A percentile compares a stretch with the other conserved stretches of the same genome.
Evolutionary conservation across 2,113 vertebrate genomes (phyloP).

Genomic region (human (Homo sapiens)): DNA sequence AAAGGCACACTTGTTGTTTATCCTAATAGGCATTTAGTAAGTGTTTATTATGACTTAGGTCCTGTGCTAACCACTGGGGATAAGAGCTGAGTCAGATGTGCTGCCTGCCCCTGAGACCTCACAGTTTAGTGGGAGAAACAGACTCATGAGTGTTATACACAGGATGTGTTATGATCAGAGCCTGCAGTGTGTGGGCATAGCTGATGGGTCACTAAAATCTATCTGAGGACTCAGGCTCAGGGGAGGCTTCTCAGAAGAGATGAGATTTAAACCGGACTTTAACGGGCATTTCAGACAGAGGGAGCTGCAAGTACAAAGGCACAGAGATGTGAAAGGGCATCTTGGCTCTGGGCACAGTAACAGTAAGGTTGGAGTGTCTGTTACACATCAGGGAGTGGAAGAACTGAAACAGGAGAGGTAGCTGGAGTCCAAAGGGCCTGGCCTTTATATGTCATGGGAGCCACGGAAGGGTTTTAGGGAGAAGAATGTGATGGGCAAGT

Average conservation of each 20-base stretch:
- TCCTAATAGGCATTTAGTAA: not conserved
- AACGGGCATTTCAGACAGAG: not conserved
- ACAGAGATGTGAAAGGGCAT: not conserved
- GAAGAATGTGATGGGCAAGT: not conserved
- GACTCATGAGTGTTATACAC: not conserved
- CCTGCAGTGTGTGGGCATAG: not conserved
- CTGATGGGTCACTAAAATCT: not conserved
- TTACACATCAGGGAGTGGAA: not conserved
- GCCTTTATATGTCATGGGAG: not conserved
- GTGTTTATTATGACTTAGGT: conserved; percentile 44
- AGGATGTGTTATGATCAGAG: conserved; percentile 11
- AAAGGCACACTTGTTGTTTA: not conserved
- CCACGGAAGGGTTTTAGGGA: not conserved
- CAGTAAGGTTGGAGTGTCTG: not conserved
- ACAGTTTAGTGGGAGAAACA: conserved; percentile 55
- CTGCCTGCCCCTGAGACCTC: conserved; percentile 49
- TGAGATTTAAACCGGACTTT: not conserved
- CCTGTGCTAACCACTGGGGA: conserved; percentile 1
- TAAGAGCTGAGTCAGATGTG: conserved; percentile 59
- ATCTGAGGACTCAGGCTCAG: not conserved
- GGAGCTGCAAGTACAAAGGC: not conserved
- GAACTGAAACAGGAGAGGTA: not conserved
- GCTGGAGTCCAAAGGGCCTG: not conserved
- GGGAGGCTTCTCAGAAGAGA: conserved; percentile 9
- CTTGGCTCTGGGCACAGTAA: not conserved